phyloP scores from a whole-genome alignment of 1,140 invertebrate genomes.

The Drosophila cardini region DNA sequence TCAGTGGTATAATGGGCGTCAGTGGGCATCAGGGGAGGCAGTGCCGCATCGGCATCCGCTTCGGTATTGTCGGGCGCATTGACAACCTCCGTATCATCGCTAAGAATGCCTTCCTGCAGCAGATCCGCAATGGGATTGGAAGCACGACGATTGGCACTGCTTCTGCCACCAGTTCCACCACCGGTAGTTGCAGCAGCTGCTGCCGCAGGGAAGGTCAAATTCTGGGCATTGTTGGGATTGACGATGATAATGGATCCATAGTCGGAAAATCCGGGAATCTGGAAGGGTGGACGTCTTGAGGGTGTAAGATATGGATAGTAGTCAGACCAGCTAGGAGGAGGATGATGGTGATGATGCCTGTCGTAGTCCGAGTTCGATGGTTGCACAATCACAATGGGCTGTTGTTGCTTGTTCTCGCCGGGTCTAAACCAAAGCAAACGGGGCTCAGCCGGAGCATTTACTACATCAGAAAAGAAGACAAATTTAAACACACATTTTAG shows the following conservation, averaged over 20 bases:
- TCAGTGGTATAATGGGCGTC: background rate
- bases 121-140: conserved; percentile 39
- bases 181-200: background rate
- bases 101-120: conserved; percentile 46
- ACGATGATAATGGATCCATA: conserved; percentile 56
- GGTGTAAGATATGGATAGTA: too few species aligned
- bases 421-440: conserved; percentile 53
- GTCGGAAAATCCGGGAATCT: conserved; percentile 23
- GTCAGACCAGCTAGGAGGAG: conserved; percentile 1
- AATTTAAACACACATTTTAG: background rate
- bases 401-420: conserved; percentile 21
- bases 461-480: background rate
- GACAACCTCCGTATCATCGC: conserved; percentile 56
- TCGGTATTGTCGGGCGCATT: conserved; percentile 16
- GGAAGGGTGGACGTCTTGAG: conserved; percentile 17
- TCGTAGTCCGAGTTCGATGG: conserved; percentile 4
- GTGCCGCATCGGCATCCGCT: background rate
- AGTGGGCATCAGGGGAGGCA: background rate
- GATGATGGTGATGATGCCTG: conserved; percentile 19
- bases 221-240: conserved; percentile 66
- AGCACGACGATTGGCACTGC: conserved; percentile 2
- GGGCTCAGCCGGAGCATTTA: conserved; percentile 32
- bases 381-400: conserved; percentile 47
- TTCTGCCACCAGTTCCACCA: conserved; percentile 1
- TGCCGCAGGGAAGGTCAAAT: conserved; percentile 24